Evolutionary conservation across 2,797 vertebrate genomes (phyloP).

Genomic region (Falco berigora): DNA sequence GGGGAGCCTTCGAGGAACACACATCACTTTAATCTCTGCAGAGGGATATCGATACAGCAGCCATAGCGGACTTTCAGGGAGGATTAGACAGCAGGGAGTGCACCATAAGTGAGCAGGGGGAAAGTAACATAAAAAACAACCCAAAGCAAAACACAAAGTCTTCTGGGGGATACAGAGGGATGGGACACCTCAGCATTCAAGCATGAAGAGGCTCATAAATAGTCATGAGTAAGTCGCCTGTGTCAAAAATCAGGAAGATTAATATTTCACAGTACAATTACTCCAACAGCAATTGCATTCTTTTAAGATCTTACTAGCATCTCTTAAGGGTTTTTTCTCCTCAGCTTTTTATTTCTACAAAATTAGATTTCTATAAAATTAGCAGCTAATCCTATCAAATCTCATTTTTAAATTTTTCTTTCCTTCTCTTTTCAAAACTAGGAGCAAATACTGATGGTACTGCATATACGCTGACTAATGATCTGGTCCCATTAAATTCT

Average conservation of each 20-base stretch:
- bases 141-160: not conserved
- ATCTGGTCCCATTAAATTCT: not conserved
- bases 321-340: not conserved
- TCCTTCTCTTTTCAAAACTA: not conserved
- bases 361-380: not conserved
- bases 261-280: not conserved
- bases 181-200: not conserved
- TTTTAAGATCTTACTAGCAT: not conserved
- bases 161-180: accelerated
- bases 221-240: not conserved
- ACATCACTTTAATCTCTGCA: not conserved
- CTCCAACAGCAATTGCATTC: not conserved
- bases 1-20: not conserved
- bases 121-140: not conserved
- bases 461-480: not conserved
- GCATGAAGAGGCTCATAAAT: not conserved
- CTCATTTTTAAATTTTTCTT: not conserved
- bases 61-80: not conserved
- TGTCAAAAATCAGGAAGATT: not conserved
- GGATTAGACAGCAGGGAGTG: not conserved
- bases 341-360: not conserved
- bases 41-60: not conserved
- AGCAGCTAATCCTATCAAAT: not conserved
- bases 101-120: not conserved
- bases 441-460: not conserved